Evolutionary conservation across 2,888 invertebrate species (phyloP).

Genomic region (Pseudeuparius sepicola): DNA sequence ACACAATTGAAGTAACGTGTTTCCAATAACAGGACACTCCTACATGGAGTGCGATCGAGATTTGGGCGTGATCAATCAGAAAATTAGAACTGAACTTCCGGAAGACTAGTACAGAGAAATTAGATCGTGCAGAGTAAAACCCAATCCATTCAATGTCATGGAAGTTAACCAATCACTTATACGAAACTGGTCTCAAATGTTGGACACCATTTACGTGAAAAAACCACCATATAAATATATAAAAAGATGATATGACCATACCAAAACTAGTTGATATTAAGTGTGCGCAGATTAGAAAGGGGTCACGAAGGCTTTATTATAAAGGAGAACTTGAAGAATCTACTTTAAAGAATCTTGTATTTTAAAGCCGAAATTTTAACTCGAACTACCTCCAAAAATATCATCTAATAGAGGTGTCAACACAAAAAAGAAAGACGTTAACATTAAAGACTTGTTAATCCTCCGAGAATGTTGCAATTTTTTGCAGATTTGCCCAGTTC

Average conservation of each 20-base stretch:
- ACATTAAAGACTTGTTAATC: not conserved
- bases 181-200: conserved; percentile 12
- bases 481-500: not conserved
- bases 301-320: conserved; percentile 1
- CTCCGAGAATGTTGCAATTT: not conserved
- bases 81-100: conserved; percentile 12
- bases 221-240: conserved; percentile 10
- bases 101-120: conserved; percentile 14
- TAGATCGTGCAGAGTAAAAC: conserved; percentile 14
- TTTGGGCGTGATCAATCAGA: conserved; percentile 14
- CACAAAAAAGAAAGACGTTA: conserved; percentile 2
- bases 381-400: too few relatives aligned
- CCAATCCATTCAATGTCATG: conserved; percentile 10
- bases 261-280: conserved; percentile 2
- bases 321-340: conserved; percentile 1
- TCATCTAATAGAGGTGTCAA: conserved; percentile 3
- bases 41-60: conserved; percentile 15
- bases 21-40: conserved; percentile 9
- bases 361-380: conserved; percentile 1
- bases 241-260: conserved; percentile 1
- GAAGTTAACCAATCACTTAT: conserved; percentile 10
- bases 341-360: conserved; percentile 1
- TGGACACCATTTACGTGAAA: conserved; percentile 11
- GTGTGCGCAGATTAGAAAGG: conserved; percentile 2
- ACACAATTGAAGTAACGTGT: conserved; percentile 7